A percentile compares a stretch with the other conserved stretches of the same genome.
These are phyloP conservation scores for Heptranchias perlo DNA, from an alignment of 2,113 vertebrate genomes.

Conservation along the genomic window DNA sequence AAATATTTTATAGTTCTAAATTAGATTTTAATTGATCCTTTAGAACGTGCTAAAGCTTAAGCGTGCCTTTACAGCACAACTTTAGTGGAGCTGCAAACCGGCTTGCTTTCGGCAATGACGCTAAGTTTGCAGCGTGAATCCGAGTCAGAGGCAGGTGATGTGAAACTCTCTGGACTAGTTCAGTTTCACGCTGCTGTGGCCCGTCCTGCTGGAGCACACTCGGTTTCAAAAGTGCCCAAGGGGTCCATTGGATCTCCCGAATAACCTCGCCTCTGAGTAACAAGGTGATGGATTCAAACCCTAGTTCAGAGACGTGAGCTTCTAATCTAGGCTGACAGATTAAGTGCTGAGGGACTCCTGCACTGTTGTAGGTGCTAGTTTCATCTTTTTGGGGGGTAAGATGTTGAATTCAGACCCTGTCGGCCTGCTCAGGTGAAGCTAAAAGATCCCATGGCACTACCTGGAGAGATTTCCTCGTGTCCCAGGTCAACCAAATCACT, in stretches of 20 bases:
- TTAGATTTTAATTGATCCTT: neutral
- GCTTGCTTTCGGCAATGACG: neutral
- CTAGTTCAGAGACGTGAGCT: too few relatives aligned
- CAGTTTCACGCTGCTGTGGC: neutral
- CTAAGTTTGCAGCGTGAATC: neutral
- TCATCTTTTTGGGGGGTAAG: neutral
- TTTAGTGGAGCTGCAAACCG: neutral
- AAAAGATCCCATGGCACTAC: neutral
- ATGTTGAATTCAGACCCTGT: neutral
- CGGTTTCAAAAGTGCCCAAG: neutral
- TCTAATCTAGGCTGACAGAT: neutral
- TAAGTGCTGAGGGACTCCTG: neutral
- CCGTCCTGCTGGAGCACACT: neutral
- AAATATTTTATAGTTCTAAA: neutral
- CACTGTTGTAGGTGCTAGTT: neutral
- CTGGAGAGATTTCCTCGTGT: neutral
- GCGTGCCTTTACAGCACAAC: neutral
- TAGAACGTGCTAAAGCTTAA: neutral
- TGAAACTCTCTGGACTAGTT: neutral
- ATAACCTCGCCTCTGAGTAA: neutral
- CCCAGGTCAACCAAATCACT: neutral
- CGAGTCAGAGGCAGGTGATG: neutral
- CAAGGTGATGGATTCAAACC: neutral
- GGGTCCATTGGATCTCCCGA: too few relatives aligned
- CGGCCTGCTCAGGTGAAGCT: neutral